Percentiles rank a stretch among this genome's conserved stretches.
Conservation (phyloP, 2,888 invertebrate species). For the Alentia gelatinosa region DNA sequence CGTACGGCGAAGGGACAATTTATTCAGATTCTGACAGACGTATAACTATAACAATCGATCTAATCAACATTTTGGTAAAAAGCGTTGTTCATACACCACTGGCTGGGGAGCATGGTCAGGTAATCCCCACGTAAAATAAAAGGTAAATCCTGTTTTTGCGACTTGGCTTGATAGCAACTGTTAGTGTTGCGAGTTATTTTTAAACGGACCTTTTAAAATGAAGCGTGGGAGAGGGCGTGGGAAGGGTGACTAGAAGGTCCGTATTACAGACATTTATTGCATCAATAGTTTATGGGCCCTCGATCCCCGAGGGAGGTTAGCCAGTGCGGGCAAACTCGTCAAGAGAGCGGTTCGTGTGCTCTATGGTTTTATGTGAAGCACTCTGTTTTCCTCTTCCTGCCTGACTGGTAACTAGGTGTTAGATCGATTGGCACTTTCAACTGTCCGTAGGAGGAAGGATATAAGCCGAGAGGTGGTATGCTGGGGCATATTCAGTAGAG, state of each 20-base stretch:
- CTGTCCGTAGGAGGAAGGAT: neutral
- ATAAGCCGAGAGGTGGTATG: no score
- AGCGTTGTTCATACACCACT: no score
- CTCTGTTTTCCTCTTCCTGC: neutral
- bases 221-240: neutral
- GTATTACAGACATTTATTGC: neutral
- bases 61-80: no score
- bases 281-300: slow-evolving; percentile 4
- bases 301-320: neutral
- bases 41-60: no score
- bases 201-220: neutral
- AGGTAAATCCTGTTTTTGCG: no score
- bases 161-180: no score
- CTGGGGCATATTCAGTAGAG: no score
- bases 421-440: neutral
- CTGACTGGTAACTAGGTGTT: neutral
- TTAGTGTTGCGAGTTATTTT: no score
- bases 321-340: neutral
- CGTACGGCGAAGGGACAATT: no score
- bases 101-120: no score
- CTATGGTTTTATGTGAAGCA: neutral
- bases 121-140: no score
- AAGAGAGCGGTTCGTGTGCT: neutral
- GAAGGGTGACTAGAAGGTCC: neutral
- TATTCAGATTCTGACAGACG: no score